Evolutionary conservation across 53 echinoderm and acorn worm species (phyloP), one percentile per base, ranked within the genome.

Genomic region (Pentamera pediparva): DNA sequence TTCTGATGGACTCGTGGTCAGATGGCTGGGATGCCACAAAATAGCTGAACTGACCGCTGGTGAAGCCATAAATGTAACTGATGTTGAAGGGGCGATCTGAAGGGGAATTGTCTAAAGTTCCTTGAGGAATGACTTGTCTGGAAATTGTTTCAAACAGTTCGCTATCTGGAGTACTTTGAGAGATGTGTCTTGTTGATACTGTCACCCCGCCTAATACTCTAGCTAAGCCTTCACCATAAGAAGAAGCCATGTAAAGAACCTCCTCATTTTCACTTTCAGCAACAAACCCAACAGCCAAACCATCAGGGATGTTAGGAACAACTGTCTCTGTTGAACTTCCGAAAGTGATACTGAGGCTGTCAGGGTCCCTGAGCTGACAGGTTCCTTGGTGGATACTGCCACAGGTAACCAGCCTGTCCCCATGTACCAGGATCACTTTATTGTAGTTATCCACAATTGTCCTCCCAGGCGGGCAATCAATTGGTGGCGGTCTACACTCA

Each of bases 51-150:
- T 59, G 49, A 30, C 81, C 86, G 36, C 91, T 91, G 3, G 80
- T 43, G 39, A 91, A 95, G 3, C 87, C 90, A 49, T 79, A 70
- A 21, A 91, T 76, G 67, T 91, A 95, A 58, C 76, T 85, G 49
- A 95, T 88, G 79, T 91, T 85, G 45, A 95, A 95, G 7, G 11
- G n/a, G 31, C 81, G 52, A 13, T 25, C 33, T 19, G 54, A 34
- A 25, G 75, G 62, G 22, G 79, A 71, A 12, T 26, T 41, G 31
- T 59, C 41, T 11, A 83, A 56, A 47, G 76, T 76, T 19, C 32
- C 47, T 26, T 35, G 7, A 2, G 83, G 77, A 32, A 83, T 69
- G 4, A 77, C 29, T 10, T 76, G 39, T 25, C 39, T 39, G 0
- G 36, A 51, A 5, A 76, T n/a, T 35, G 59, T 59, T 51, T 69